These are phyloP conservation scores for Ophion costatus DNA, from an alignment of 2,888 invertebrate species.

Conservation along the genomic window DNA sequence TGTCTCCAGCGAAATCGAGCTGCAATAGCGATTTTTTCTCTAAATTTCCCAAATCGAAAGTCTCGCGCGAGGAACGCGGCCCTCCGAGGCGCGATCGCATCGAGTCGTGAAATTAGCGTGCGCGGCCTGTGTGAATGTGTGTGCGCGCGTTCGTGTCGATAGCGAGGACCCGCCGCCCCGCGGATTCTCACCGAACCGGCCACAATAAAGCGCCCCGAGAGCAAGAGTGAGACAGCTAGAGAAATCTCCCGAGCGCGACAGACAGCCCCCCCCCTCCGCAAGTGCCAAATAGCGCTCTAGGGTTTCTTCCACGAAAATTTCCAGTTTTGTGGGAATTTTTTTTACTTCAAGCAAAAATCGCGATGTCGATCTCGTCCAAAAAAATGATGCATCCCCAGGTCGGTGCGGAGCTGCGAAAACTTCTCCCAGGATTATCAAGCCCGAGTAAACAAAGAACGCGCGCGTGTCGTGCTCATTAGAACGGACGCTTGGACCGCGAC, in stretches of 20 bases:
- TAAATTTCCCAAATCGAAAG: neutral
- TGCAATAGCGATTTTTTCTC: slow-evolving; percentile 3
- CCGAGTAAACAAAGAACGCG: slow-evolving; percentile 57
- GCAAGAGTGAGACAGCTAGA: slow-evolving; percentile 1
- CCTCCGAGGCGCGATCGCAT: neutral
- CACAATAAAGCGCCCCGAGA: slow-evolving; percentile 37
- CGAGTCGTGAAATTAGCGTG: slow-evolving; percentile 14
- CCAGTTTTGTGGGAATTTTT: neutral
- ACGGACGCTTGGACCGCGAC: slow-evolving; percentile 8
- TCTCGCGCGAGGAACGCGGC: neutral
- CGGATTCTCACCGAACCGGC: slow-evolving; percentile 62
- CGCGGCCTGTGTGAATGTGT: slow-evolving; percentile 3
- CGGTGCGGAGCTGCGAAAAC: slow-evolving; percentile 18
- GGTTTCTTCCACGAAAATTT: neutral
- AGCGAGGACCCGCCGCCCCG: slow-evolving; percentile 61
- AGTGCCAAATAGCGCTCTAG: neutral
- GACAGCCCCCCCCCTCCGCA: neutral
- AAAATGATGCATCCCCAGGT: neutral
- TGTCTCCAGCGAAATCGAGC: slow-evolving; percentile 2
- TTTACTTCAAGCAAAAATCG: neutral
- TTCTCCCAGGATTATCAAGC: slow-evolving; percentile 28
- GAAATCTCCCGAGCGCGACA: neutral
- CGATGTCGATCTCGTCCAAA: neutral
- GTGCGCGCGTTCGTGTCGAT: slow-evolving; percentile 37
- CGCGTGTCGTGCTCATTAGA: slow-evolving; percentile 21